Base-by-base conservation (phyloP, 2,113 vertebrate species). In the Lynx canadensis region DNA sequence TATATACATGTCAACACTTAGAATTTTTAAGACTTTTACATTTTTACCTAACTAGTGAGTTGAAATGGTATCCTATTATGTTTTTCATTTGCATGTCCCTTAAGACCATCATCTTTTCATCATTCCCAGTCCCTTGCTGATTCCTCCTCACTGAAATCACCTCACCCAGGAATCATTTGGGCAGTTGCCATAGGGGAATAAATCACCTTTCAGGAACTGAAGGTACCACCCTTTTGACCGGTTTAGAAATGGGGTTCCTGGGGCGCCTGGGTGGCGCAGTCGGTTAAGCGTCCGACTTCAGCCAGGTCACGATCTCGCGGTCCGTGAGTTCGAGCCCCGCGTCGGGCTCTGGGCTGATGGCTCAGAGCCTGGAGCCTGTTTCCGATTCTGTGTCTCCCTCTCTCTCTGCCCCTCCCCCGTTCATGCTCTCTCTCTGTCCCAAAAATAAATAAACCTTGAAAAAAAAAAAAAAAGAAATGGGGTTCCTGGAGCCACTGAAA, bases 121-220 rank as follows among this genome's bases (percentile, higher is more conserved):
- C 48, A 21, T 74, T 86, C 81, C 25, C 38, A 57, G 29, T 25
- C 55, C 50, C 86, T 85, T 76, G n/a, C 93, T 71, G 15, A 65
- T 94, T 94, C 96, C 86, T 93, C 38, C 79, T 96, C 78, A 23
- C 41, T 60, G 63, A 96, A 83, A 74, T 60, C 36, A 21, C 48
- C 7, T 38, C 52, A 89, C 29, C 31, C 48, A 92, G 65, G 95
- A 92, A 73, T 87, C 68, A 50, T 31, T 1, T 52, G 63, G n/a
- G 6, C 48, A 63, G 45, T 29, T 60, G 63, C 68, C 81, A 82
- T 1, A 33, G 33, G 65, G 82, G 36, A 74, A 19, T 25, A 66
- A 87, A 80, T 36, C 31, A 12, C 68, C 74, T 91, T 57, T 86
- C 31, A 79, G 65, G 36, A 38, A 63, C 6, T 36, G 52, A 52